Base-by-base conservation (phyloP, 2,113 vertebrate species). In the Oriolus oriolus region DNA sequence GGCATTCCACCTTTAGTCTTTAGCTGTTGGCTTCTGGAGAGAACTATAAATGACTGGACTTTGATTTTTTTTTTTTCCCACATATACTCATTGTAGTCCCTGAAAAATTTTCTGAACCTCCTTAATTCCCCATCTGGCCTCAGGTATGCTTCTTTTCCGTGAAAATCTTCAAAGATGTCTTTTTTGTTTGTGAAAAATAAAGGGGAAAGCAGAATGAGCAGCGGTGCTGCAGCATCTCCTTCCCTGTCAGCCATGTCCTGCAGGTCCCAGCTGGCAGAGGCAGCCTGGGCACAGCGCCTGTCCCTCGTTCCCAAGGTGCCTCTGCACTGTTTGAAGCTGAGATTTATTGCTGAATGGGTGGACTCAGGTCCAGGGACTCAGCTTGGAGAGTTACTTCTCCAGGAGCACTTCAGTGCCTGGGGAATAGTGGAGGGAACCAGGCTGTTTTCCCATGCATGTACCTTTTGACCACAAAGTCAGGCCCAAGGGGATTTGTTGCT, bases 101-200 rank as follows among this genome's bases (percentile, higher is more conserved):
- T 63, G 33, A 42, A 5, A 82, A 74, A 31, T 28, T 56, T 59
- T 41, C 27, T 52, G 44, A 27, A 33, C 4, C 3, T 4, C 13
- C 13, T 82, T 47, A 6, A 31, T 18, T 75, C 50, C 16, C 7
- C 42, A 2, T 10, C 12, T 8, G 2, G 8, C 30, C 13, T 1
- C 0, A 37, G 14, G 11, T 57, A 24, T 19, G 14, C 20, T 37
- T 74, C 26, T 89, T 63, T 19, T 26, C 15, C 22, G 8, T 19
- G 4, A n/a, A 86, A 61, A 37, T 57, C 1, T 57, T 50, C 16
- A 21, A 16, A 77, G 5, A 7, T 1, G 0, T 1, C 1, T 19
- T 7, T 41, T 35, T 28, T 33, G 2, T 63, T 44, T 52, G 23
- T 50, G 41, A 26, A 50, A 56, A 6, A 5, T 16, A 39, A 53